Evolutionary conservation across 2,113 vertebrate genomes (phyloP).

Genomic region (Psittacus erithacus): DNA sequence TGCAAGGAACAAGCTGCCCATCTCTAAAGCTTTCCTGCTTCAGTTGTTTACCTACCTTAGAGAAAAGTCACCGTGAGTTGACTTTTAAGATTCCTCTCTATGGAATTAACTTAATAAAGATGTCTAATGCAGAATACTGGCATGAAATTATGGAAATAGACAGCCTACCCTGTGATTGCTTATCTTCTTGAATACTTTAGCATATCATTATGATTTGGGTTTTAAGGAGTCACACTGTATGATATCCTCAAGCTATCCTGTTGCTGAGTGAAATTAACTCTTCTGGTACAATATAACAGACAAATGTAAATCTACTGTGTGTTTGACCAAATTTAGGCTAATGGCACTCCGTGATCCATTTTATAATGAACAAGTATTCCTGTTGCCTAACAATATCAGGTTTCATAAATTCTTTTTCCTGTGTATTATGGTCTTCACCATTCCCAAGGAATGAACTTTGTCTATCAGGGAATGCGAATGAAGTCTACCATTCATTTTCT

Average conservation of each 20-base stretch:
- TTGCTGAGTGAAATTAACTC: neutral
- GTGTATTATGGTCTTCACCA: fast-evolving
- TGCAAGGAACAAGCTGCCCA: neutral
- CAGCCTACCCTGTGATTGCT: neutral
- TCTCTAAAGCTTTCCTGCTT: neutral
- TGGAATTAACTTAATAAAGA: slow-evolving; percentile 38
- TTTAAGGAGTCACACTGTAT: neutral
- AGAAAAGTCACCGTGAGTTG: neutral
- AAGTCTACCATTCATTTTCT: neutral
- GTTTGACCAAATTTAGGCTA: neutral
- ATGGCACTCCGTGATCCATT: neutral
- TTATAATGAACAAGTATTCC: neutral
- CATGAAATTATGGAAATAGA: slow-evolving; percentile 28
- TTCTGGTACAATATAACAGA: neutral
- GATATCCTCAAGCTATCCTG: neutral
- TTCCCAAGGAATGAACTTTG: neutral
- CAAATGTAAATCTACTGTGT: neutral
- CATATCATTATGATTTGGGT: slow-evolving; percentile 23
- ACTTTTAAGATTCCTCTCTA: neutral
- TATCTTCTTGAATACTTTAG: slow-evolving; percentile 37
- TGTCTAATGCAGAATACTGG: neutral
- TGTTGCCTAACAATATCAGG: neutral
- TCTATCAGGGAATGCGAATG: neutral
- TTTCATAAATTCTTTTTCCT: neutral
- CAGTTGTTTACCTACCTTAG: neutral